Evolutionary conservation across 2,888 invertebrate species (phyloP).

Genomic region (Hypercompe scribonia): DNA sequence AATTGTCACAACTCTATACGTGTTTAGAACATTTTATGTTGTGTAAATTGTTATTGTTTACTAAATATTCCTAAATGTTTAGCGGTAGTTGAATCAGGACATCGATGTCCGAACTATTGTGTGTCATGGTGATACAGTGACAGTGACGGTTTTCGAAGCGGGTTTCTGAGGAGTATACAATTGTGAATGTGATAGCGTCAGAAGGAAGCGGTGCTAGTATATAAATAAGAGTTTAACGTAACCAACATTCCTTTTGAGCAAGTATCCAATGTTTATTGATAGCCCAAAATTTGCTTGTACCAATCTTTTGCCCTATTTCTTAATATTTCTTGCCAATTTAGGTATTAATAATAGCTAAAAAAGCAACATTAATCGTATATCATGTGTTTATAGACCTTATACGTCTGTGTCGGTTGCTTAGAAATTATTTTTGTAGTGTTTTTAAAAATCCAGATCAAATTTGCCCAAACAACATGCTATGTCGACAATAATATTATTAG

Average conservation of each 20-base stretch:
- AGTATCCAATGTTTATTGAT: slow-evolving; percentile 35
- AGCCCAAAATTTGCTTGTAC: slow-evolving; percentile 51
- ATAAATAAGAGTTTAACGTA: slow-evolving; percentile 61
- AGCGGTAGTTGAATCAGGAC: slow-evolving; percentile 1
- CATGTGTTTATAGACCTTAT: slow-evolving; percentile 33
- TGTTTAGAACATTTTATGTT: background rate
- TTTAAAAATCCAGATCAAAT: slow-evolving; percentile 14
- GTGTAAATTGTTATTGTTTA: background rate
- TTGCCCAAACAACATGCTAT: slow-evolving; percentile 29
- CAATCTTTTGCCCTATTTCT: slow-evolving; percentile 64
- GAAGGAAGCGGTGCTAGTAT: slow-evolving; percentile 72
- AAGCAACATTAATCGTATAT: background rate
- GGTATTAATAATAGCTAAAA: slow-evolving; percentile 36
- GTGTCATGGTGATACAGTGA: slow-evolving; percentile 9
- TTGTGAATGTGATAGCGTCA: slow-evolving; percentile 62
- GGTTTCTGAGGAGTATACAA: slow-evolving; percentile 29
- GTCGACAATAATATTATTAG: slow-evolving; percentile 45
- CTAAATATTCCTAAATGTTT: slow-evolving; percentile 3
- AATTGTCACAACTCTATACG: slow-evolving; percentile 9
- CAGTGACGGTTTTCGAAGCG: slow-evolving; percentile 3
- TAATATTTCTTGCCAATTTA: slow-evolving; percentile 71
- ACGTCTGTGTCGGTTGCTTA: slow-evolving; percentile 39
- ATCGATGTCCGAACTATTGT: slow-evolving; percentile 2
- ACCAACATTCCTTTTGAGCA: slow-evolving; percentile 67
- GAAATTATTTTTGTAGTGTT: slow-evolving; percentile 8